Percentiles rank a stretch among this genome's conserved stretches.
Evolutionary conservation across 2,113 vertebrate species (phyloP).

Genomic region (Daubentonia madagascariensis): DNA sequence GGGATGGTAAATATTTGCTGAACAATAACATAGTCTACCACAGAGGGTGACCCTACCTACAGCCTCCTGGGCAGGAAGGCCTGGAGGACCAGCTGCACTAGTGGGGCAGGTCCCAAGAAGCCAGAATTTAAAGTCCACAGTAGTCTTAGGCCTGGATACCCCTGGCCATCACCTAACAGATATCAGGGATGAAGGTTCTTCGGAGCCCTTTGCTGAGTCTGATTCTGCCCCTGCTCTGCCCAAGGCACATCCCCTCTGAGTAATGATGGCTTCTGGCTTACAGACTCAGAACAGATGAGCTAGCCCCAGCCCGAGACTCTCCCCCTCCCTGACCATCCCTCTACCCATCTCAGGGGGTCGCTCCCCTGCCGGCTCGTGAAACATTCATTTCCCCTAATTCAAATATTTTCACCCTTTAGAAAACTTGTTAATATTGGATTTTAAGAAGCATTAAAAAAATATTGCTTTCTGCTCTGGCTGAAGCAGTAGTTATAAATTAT

Average conservation of each 20-base stretch:
- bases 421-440: slow-evolving; percentile 62
- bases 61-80: background rate
- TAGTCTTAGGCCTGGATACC: background rate
- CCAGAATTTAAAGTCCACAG: background rate
- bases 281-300: background rate
- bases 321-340: background rate
- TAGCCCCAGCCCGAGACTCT: background rate
- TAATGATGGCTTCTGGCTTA: rapidly evolving
- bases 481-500: slow-evolving; percentile 54
- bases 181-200: background rate
- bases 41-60: background rate
- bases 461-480: background rate
- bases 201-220: background rate
- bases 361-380: background rate
- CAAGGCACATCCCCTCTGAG: background rate
- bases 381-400: slow-evolving; percentile 61
- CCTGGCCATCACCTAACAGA: background rate
- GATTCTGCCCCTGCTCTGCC: background rate
- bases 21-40: background rate
- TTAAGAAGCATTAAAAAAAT: slow-evolving; percentile 54
- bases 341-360: background rate
- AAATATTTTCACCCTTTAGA: slow-evolving; percentile 68
- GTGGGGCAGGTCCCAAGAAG: background rate
- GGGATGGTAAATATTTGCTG: background rate
- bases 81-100: background rate